Evolutionary conservation across 2,113 vertebrate species (phyloP), one percentile per base, ranked within the genome.

Genomic region (Erythrocebus patas): DNA sequence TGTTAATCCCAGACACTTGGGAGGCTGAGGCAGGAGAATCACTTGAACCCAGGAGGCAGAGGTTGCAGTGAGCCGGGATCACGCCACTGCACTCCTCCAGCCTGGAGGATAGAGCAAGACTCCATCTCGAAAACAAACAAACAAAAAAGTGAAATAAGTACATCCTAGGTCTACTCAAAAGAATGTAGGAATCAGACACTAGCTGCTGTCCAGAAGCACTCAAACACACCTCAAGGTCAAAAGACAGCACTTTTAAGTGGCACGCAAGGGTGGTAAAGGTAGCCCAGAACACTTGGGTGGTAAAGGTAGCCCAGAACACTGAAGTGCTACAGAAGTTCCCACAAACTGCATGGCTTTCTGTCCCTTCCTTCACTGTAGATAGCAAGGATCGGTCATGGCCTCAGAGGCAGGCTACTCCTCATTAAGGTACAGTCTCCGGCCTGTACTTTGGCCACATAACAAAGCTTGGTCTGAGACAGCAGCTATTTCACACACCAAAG

Each of bases 381-480:
- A 96, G 96, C 92, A 96, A 96, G 82, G 92, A 90, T 93, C 93
- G 92, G 82, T 25, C 57, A n/a, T 6, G 35, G 95, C 86, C 92
- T 92, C 83, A 35, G 89, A 95, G 84, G 64, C 64, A 78, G 81
- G 83, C 48, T 92, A 68, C 88, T 96, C 70, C 88, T 95, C 95
- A 88, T 80, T 75, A 95, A 96, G 57, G 79, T 48, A 84, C 45
- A 86, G 94, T 95, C 93, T 90, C 86, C 43, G 75, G 81, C 64
- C 89, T 98, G 96, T 97, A 98, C 96, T 98, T 98, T 98, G 97
- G 87, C 73, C 98, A 97, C 79, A 55, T 73, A 92, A 90, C 80
- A 93, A 85, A 91, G 75, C 83, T 45, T 76, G 81, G 66, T 98
- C 82, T 75, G 61, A 96, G 61, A 95, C 80, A 95, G 89, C 82